Percentiles rank a stretch among this genome's conserved stretches.
Conservation (phyloP, 2,797 vertebrate species). For the Pantherophis alleghaniensis region DNA sequence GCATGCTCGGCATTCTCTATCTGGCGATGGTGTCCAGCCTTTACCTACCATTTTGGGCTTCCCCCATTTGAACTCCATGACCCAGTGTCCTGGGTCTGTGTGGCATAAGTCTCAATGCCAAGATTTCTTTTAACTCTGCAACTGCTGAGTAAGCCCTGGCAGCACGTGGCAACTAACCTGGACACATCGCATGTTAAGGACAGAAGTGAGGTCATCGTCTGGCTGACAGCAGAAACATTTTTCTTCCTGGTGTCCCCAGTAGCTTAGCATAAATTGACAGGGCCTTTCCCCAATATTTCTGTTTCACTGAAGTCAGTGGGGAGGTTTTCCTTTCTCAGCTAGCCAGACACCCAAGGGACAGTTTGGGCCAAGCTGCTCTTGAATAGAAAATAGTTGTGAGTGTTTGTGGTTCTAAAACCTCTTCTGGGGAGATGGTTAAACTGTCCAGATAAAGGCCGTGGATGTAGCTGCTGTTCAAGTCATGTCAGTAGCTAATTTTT, state of each 20-base stretch:
- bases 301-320: background rate
- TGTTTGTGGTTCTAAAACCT: background rate
- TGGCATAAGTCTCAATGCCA: fast-evolving
- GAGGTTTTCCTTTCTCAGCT: background rate
- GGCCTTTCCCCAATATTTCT: background rate
- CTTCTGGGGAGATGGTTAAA: background rate
- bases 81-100: background rate
- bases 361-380: background rate
- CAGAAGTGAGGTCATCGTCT: background rate
- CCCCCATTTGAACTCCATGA: background rate
- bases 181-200: too few species aligned
- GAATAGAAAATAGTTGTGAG: background rate
- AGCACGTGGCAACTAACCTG: background rate
- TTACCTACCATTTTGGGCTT: too few species aligned
- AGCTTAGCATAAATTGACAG: background rate
- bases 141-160: background rate
- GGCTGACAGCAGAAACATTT: background rate
- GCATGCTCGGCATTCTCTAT: background rate
- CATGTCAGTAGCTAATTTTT: background rate
- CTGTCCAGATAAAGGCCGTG: background rate
- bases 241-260: background rate
- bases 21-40: background rate
- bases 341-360: background rate
- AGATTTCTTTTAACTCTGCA: background rate
- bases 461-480: background rate